phyloP scores from a whole-genome alignment of 2,797 vertebrate genomes.

The Rhadinocentrus ornatus region DNA sequence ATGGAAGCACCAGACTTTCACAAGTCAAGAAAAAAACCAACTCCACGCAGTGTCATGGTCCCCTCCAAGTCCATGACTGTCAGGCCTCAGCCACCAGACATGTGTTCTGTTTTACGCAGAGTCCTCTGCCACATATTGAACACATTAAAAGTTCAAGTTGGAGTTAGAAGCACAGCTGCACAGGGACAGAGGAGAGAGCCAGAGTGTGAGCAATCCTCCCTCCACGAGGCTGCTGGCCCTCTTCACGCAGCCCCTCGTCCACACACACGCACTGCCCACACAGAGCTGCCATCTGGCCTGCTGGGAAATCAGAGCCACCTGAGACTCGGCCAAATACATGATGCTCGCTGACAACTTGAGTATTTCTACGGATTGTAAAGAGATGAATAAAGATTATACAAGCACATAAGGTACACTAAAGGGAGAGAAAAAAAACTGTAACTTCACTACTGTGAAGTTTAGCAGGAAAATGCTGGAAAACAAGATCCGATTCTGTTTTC shows the following conservation, averaged over 20 bases:
- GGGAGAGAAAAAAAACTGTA: constrained; percentile 12
- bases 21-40: neutral
- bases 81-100: constrained; percentile 57
- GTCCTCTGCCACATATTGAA: constrained; percentile 76
- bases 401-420: constrained; percentile 52
- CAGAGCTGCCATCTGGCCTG: constrained; percentile 82
- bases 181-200: constrained; percentile 65
- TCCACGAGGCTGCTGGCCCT: constrained; percentile 65
- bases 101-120: constrained; percentile 58
- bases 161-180: constrained; percentile 76
- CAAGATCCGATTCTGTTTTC: neutral
- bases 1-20: constrained; percentile 25
- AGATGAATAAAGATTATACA: constrained; percentile 64
- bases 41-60: constrained; percentile 9
- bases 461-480: constrained; percentile 20
- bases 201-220: constrained; percentile 78
- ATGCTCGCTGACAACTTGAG: constrained; percentile 73
- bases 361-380: constrained; percentile 69
- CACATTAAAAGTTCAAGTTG: constrained; percentile 78
- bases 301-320: constrained; percentile 81
- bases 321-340: constrained; percentile 77
- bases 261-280: constrained; percentile 67
- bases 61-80: constrained; percentile 14
- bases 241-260: constrained; percentile 53
- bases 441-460: constrained; percentile 30